Conservation (phyloP, 2,888 invertebrate species). For the Patella ulyssiponensis region DNA sequence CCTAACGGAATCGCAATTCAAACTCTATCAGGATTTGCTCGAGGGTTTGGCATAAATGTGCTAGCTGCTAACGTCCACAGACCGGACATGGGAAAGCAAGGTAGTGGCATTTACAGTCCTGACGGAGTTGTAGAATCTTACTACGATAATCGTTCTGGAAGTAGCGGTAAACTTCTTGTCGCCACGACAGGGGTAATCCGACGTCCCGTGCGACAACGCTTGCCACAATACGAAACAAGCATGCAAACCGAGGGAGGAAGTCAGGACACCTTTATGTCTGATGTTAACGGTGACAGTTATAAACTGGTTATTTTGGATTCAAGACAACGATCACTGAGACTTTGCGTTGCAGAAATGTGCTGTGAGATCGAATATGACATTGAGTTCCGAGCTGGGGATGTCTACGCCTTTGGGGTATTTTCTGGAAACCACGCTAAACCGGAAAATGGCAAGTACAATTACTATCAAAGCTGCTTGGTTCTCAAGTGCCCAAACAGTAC, state of each 20-base stretch:
- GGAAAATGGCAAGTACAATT: slow-evolving; percentile 42
- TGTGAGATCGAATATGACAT: not conserved
- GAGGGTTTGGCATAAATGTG: slow-evolving; percentile 77
- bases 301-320: not conserved
- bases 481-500: slow-evolving; percentile 46
- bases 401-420: slow-evolving; percentile 59
- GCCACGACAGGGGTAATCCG: slow-evolving; percentile 33
- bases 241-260: not conserved
- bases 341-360: slow-evolving; percentile 29
- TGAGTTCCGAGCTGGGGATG: slow-evolving; percentile 20
- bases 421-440: slow-evolving; percentile 53
- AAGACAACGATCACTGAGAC: slow-evolving; percentile 47
- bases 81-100: slow-evolving; percentile 75
- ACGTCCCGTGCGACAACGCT: not conserved
- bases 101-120: slow-evolving; percentile 82
- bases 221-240: not conserved
- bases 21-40: slow-evolving; percentile 81
- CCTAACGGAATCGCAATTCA: slow-evolving; percentile 74
- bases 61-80: slow-evolving; percentile 81
- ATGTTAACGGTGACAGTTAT: not conserved
- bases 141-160: slow-evolving; percentile 28
- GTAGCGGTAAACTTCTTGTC: slow-evolving; percentile 41
- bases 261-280: not conserved
- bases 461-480: slow-evolving; percentile 53
- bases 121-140: slow-evolving; percentile 38